Evolutionary conservation across 2,888 invertebrate genomes (phyloP).

Genomic region (Pomacea canaliculata): DNA sequence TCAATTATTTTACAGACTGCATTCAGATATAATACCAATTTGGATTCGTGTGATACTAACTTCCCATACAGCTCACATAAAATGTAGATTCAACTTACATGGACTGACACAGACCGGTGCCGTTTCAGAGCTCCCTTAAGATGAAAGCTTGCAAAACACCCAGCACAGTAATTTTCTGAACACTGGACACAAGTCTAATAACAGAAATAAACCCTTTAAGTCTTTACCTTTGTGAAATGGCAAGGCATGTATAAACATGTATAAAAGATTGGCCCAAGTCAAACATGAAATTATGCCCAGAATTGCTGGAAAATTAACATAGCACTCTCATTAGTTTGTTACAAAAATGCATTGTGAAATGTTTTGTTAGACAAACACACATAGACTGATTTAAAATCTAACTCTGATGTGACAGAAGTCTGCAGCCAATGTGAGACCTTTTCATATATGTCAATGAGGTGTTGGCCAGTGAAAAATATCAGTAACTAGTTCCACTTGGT

Average conservation of each 20-base stretch:
- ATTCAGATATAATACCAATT: too few relatives aligned
- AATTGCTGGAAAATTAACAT: background rate
- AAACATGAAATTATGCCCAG: background rate
- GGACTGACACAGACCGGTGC: slow-evolving; percentile 67
- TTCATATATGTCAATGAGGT: too few relatives aligned
- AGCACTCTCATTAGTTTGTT: too few relatives aligned
- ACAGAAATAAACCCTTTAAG: slow-evolving; percentile 1
- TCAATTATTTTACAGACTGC: too few relatives aligned
- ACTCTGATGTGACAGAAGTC: too few relatives aligned
- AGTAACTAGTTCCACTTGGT: too few relatives aligned
- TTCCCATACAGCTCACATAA: background rate
- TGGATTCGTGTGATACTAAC: background rate
- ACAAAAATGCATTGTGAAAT: too few relatives aligned
- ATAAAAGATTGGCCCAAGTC: background rate
- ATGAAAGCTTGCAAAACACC: slow-evolving; percentile 69
- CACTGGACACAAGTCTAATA: slow-evolving; percentile 68
- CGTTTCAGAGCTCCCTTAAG: slow-evolving; percentile 68
- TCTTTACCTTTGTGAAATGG: background rate
- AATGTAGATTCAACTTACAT: slow-evolving; percentile 50
- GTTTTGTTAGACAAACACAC: too few relatives aligned
- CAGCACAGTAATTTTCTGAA: slow-evolving; percentile 68
- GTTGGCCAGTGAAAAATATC: too few relatives aligned
- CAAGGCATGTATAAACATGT: background rate
- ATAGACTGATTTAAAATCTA: too few relatives aligned
- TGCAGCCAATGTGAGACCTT: too few relatives aligned